Evolutionary conservation across 2,888 invertebrate genomes (phyloP), one percentile per base, ranked within the genome.

Genomic region (Patella ulyssiponensis): DNA sequence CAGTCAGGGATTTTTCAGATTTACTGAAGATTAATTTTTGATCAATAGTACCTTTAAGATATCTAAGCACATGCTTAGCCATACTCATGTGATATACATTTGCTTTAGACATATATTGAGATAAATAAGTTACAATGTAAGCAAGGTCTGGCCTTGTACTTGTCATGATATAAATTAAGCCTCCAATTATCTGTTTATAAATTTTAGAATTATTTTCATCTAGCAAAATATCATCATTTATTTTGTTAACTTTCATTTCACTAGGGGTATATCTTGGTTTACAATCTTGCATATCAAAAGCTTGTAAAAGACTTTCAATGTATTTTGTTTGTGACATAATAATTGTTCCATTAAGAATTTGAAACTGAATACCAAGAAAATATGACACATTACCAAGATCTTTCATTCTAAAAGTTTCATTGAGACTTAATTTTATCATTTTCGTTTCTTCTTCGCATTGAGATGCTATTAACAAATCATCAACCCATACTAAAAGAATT

Each of bases 401-500:
- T 75, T 75, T 78, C 71, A 78, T 75, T 33, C 15, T 20, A 58
- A 75, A 75, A 44, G 51, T 78, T 17, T 56, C 4, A 20, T 71
- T 78, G 7, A 78, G 23, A 64, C 44, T 52, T 0, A 44, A 15
- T 70, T 78, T 75, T 7, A 52, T 56, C 9, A 52, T 33, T 3
- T 17, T 17, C 71, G 75, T 52, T n/a, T 75, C 17, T 12, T 5
- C 12, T 12, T 7, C 12, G 69, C 54, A 75, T 27, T 52, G 58
- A 14, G 69, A 58, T 51, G 71, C 75, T 11, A 75, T 54, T 15
- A 78, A 58, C 33, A 78, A 33, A 75, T 78, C 78, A 78, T 78
- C 78, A 9, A 78, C 75, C 78, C 78, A 78, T 11, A 78, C 23
- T 17, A 75, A 27, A n/a, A 78, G 15, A 20, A 78, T 64, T 64